phyloP scores from a whole-genome alignment of 2,113 vertebrate species.

The Piaya cayana region DNA sequence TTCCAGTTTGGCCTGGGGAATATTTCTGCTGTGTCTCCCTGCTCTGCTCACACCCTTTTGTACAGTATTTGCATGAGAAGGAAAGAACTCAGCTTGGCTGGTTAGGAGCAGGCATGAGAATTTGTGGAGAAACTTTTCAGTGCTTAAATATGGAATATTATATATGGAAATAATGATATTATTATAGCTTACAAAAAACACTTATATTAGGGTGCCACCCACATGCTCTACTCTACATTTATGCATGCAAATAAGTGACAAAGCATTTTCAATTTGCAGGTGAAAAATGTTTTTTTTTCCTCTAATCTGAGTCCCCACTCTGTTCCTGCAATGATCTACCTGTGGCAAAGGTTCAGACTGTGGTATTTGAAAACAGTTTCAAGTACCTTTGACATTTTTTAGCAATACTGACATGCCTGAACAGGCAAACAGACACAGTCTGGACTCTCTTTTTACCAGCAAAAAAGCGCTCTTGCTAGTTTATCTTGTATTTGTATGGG shows the following conservation, averaged over 20 bases:
- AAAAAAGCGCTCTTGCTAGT: neutral
- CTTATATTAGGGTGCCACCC: constrained; percentile 43
- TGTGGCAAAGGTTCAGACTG: constrained; percentile 20
- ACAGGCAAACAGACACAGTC: neutral
- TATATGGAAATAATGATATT: constrained; percentile 51
- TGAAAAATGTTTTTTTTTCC: neutral
- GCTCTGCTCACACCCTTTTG: neutral
- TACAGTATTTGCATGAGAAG: constrained; percentile 7
- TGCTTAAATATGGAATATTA: constrained; percentile 28
- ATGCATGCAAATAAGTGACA: constrained; percentile 46
- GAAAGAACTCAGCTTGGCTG: neutral
- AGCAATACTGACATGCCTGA: constrained; percentile 14
- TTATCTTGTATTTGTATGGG: neutral
- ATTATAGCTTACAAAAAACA: constrained; percentile 20
- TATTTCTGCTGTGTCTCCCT: neutral
- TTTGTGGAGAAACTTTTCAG: neutral
- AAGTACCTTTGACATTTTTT: neutral
- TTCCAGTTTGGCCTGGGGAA: neutral
- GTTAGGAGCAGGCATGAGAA: constrained; percentile 42
- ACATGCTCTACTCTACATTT: constrained; percentile 20
- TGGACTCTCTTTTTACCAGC: neutral
- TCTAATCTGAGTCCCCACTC: neutral
- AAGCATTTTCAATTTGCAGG: constrained; percentile 6
- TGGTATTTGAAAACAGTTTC: constrained; percentile 58
- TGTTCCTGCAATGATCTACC: neutral